These are phyloP conservation scores for Cromileptes altivelis DNA, from an alignment of 2,113 vertebrate species.

Conservation along the genomic window DNA sequence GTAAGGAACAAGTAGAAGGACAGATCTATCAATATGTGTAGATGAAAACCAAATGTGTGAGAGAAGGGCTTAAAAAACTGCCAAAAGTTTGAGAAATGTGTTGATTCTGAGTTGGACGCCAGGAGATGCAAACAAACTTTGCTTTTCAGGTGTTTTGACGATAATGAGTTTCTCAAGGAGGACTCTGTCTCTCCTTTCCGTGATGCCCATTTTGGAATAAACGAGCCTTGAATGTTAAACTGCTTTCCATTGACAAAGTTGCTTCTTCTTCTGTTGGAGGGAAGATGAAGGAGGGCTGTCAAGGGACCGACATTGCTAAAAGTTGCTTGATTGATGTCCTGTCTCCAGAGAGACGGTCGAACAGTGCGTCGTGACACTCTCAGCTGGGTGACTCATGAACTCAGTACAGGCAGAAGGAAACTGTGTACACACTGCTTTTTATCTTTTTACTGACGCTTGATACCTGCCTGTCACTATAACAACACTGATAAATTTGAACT, in stretches of 20 bases:
- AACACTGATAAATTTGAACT: background rate
- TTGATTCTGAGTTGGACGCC: background rate
- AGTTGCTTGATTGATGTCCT: constrained; percentile 56
- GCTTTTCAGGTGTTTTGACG: constrained; percentile 24
- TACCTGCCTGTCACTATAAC: background rate
- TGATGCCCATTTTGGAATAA: background rate
- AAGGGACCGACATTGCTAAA: constrained; percentile 13
- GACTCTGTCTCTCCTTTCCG: background rate
- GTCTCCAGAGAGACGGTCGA: constrained; percentile 16
- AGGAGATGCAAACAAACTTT: constrained; percentile 19
- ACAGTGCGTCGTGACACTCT: constrained; percentile 4
- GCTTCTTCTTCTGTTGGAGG: background rate
- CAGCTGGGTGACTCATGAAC: constrained; percentile 31
- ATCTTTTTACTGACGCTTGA: background rate
- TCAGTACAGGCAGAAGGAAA: constrained; percentile 1
- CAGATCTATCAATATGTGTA: constrained; percentile 37
- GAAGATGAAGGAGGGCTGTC: constrained; percentile 42
- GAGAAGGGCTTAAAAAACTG: background rate
- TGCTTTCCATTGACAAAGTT: constrained; percentile 9
- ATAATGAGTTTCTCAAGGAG: constrained; percentile 43
- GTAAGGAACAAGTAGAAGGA: constrained; percentile 4
- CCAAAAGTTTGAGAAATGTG: constrained; percentile 31
- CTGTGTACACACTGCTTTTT: background rate
- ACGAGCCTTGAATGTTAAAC: constrained; percentile 57
- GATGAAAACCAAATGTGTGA: constrained; percentile 19